Percentiles rank a stretch among this genome's conserved stretches.
phyloP scores from a whole-genome alignment of 2,888 invertebrate species.

The Pogonocherus hispidulus region DNA sequence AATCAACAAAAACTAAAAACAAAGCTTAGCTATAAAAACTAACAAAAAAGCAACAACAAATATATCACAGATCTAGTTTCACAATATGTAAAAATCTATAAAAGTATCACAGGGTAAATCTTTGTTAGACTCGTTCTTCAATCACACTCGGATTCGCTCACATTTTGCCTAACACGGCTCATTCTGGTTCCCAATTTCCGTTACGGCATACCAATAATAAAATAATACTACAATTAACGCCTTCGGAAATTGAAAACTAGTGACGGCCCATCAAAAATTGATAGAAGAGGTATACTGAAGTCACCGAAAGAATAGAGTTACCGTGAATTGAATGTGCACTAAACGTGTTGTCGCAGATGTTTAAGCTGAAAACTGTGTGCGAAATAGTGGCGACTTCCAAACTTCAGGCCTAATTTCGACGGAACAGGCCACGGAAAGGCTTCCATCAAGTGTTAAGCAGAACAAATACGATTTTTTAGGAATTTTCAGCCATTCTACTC shows the following conservation, averaged over 20 bases:
- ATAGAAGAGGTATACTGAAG: too few species aligned
- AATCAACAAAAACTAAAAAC: too few species aligned
- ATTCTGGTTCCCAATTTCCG: not conserved
- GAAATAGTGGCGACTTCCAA: too few species aligned
- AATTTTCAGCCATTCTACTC: too few species aligned
- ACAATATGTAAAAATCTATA: constrained; percentile 5
- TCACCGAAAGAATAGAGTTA: too few species aligned
- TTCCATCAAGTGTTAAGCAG: too few species aligned
- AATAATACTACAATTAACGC: not conserved
- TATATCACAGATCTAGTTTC: constrained; percentile 14
- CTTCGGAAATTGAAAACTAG: not conserved
- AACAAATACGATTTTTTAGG: too few species aligned
- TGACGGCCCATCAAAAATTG: not conserved
- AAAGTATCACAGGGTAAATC: constrained; percentile 7
- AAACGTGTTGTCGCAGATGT: too few species aligned
- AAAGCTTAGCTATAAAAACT: constrained; percentile 12
- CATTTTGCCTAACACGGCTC: not conserved
- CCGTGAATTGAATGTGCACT: too few species aligned
- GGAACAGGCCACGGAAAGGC: too few species aligned
- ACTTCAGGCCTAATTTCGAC: too few species aligned
- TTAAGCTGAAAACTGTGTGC: too few species aligned
- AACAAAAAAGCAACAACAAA: not conserved
- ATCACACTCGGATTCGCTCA: constrained; percentile 1
- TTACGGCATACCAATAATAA: not conserved
- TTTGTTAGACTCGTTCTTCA: not conserved